A percentile compares a stretch with the other conserved stretches of the same genome.
These are phyloP conservation scores for Papilio dardanus DNA, from an alignment of 1,140 invertebrate genomes.

Conservation along the genomic window DNA sequence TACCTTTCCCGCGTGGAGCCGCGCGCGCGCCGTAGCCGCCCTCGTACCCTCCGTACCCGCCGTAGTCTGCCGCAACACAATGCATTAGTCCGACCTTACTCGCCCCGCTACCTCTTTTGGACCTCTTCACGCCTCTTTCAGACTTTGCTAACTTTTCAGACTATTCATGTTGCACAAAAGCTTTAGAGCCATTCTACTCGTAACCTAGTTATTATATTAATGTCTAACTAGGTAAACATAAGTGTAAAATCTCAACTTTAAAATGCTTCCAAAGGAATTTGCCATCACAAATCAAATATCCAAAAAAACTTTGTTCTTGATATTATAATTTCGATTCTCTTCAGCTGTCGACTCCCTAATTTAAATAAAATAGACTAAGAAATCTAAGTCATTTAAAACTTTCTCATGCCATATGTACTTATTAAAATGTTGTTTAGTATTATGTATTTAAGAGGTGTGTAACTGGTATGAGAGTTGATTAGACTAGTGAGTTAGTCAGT, in stretches of 20 bases:
- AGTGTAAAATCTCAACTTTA: background rate
- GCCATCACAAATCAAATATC: no score
- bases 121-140: slow-evolving; percentile 10
- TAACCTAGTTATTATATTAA: background rate
- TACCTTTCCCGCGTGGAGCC: slow-evolving; percentile 91
- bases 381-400: no score
- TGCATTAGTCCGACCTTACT: slow-evolving; percentile 49
- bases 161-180: background rate
- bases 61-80: slow-evolving; percentile 86
- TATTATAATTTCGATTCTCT: no score
- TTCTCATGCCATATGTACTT: no score
- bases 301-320: no score
- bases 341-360: no score
- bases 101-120: slow-evolving; percentile 10
- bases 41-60: slow-evolving; percentile 90
- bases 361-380: no score
- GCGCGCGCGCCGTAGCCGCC: slow-evolving; percentile 90
- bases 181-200: background rate
- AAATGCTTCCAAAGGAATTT: background rate
- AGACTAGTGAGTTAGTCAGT: background rate
- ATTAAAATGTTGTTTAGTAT: no score
- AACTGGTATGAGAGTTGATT: no score
- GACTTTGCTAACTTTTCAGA: background rate
- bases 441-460: no score
- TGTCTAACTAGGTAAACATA: no score